A percentile compares a stretch with the other conserved stretches of the same genome.
These are phyloP conservation scores for Nothobranchius kuhntae DNA, from an alignment of 2,113 vertebrate species.

Conservation along the genomic window DNA sequence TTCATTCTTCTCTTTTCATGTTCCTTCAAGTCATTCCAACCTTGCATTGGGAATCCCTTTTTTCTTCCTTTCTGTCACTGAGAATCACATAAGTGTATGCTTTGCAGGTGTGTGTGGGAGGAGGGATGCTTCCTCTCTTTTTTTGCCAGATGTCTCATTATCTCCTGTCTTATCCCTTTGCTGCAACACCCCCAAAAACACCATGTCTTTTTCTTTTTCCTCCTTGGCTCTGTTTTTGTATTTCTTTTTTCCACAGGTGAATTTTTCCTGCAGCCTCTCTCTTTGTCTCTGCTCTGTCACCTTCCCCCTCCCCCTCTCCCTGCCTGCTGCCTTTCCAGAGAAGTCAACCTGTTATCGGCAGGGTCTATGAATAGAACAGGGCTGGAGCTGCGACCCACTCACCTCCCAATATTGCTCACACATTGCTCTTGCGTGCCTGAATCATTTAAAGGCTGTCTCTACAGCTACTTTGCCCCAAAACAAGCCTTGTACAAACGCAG, in stretches of 20 bases:
- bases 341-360: constrained; percentile 72
- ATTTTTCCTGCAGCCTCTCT: constrained; percentile 44
- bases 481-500: not conserved
- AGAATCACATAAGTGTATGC: constrained; percentile 28
- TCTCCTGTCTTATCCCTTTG: constrained; percentile 23
- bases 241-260: constrained; percentile 66
- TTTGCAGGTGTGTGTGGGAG: constrained; percentile 38
- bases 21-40: constrained; percentile 8
- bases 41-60: constrained; percentile 15
- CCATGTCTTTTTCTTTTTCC: constrained; percentile 8
- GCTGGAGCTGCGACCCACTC: constrained; percentile 62
- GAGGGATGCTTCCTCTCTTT: constrained; percentile 8
- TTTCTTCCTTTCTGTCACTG: constrained; percentile 27
- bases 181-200: constrained; percentile 31
- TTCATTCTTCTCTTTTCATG: not conserved
- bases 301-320: constrained; percentile 20
- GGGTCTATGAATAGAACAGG: constrained; percentile 71
- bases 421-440: constrained; percentile 48
- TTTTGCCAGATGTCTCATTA: constrained; percentile 26
- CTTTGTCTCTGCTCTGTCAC: constrained; percentile 58
- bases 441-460: constrained; percentile 24
- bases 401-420: constrained; percentile 57
- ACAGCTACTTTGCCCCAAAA: not conserved
- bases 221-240: constrained; percentile 7
- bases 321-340: constrained; percentile 55